phyloP scores from a whole-genome alignment of 2,113 vertebrate genomes.

The Bos javanicus region DNA sequence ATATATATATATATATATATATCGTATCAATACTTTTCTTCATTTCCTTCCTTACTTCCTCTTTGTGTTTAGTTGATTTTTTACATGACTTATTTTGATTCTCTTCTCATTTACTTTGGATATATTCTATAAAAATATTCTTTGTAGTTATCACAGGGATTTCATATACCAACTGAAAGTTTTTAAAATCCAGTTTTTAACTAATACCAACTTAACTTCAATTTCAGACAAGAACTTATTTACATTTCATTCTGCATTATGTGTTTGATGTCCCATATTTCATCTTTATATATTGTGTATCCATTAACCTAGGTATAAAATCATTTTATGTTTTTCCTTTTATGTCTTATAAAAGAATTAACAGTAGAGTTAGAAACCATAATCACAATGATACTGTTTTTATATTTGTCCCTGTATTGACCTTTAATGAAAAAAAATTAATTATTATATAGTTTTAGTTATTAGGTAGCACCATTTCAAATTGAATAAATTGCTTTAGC shows the following conservation, averaged over 20 bases:
- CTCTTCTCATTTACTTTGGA: no score
- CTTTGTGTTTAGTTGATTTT: no score
- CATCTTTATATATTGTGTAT: not conserved
- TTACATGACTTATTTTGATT: no score
- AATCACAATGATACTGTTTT: not conserved
- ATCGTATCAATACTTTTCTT: no score
- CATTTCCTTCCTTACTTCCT: no score
- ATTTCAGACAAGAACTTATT: not conserved
- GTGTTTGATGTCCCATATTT: not conserved
- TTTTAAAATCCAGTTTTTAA: not conserved
- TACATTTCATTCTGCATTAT: not conserved
- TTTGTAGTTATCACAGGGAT: no score
- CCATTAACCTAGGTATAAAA: not conserved
- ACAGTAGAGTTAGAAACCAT: not conserved
- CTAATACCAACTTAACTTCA: not conserved
- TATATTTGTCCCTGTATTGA: not conserved
- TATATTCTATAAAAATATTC: no score
- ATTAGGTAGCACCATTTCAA: not conserved
- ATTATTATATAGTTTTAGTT: not conserved
- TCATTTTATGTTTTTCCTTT: not conserved
- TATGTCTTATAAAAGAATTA: not conserved
- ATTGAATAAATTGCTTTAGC: not conserved
- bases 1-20: no score
- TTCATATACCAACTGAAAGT: not conserved
- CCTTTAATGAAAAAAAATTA: not conserved